A percentile compares a stretch with the other conserved stretches of the same genome.
phyloP scores from a whole-genome alignment of 2,797 vertebrate species.

The Darevskia nairensis region DNA sequence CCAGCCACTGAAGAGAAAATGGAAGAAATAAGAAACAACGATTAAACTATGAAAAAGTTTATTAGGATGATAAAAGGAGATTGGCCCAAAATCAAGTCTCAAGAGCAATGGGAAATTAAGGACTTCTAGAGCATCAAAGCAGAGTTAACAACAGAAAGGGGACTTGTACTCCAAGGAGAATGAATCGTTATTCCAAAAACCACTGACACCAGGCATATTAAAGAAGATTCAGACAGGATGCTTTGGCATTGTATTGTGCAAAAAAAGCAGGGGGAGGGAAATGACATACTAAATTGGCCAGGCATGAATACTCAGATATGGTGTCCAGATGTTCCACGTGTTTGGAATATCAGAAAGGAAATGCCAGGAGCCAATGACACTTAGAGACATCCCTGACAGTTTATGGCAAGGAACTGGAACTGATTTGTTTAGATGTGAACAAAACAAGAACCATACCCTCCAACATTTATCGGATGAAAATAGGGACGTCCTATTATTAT shows the following conservation, averaged over 20 bases:
- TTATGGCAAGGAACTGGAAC: background rate
- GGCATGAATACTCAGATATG: background rate
- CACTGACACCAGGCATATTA: background rate
- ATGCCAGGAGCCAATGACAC: background rate
- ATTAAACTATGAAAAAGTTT: background rate
- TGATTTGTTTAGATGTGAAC: background rate
- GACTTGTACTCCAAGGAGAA: constrained; percentile 3
- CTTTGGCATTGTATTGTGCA: background rate
- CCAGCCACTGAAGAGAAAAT: background rate
- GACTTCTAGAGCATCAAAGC: constrained; percentile 1
- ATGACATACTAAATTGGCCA: background rate
- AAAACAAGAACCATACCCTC: background rate
- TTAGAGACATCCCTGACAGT: background rate
- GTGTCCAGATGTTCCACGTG: background rate
- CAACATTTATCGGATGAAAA: no score
- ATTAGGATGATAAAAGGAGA: background rate
- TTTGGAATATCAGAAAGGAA: constrained; percentile 6
- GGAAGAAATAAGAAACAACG: background rate
- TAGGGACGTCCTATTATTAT: no score
- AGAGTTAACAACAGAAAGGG: background rate
- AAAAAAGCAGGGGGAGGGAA: background rate
- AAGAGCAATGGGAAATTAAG: background rate
- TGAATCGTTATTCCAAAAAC: background rate
- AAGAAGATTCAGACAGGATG: background rate
- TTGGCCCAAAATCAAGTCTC: background rate